Base-by-base conservation (phyloP, 2,888 invertebrate genomes). In the Thelaira solivaga region DNA sequence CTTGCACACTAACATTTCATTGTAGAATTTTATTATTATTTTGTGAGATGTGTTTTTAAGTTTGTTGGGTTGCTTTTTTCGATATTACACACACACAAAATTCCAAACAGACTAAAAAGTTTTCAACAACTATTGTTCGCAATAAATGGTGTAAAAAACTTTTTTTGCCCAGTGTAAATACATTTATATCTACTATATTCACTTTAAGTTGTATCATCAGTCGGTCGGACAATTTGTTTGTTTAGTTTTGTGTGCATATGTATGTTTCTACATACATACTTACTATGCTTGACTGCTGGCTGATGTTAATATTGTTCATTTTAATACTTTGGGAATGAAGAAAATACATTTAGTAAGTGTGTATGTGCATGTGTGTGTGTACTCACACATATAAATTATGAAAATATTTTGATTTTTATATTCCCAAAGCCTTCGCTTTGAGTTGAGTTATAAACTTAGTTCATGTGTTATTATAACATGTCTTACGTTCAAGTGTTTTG, bases 301-400 rank as follows among this genome's bases (percentile, higher is more conserved):
- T 72, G 74, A 39, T 73, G 61, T 72, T 74, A 59, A 71, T 76
- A 65, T 75, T 76, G 81, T 74, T 76, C 69, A 43, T 29, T 80
- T 82, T 84, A 83, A 83, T 83, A 82, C 81, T 82, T 82, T 81
- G 67, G 72, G 76, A 80, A 80, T 73, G 69, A 77, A 73, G 36
- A 22, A 49, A 59, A 34, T 13, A 45, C 26, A 55, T 18, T n/a
- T n/a, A n/a, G n/a, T n/a, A n/a, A n/a, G n/a, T n/a, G n/a, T n/a
- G n/a, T n/a, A n/a, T n/a, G n/a, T n/a, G n/a, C 22, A 47, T 26
- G 26, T 8, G 13, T n/a, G 26, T 26, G 16, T 18, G n/a, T 11
- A 26, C 39, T 31, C 10, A 53, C 41, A 45, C 11, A 43, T 65
- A 34, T 34, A 24, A 49, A 36, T 47, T 73, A 41, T 65, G 36